phyloP scores from a whole-genome alignment of 2,113 vertebrate genomes.

The Fregata magnificens region DNA sequence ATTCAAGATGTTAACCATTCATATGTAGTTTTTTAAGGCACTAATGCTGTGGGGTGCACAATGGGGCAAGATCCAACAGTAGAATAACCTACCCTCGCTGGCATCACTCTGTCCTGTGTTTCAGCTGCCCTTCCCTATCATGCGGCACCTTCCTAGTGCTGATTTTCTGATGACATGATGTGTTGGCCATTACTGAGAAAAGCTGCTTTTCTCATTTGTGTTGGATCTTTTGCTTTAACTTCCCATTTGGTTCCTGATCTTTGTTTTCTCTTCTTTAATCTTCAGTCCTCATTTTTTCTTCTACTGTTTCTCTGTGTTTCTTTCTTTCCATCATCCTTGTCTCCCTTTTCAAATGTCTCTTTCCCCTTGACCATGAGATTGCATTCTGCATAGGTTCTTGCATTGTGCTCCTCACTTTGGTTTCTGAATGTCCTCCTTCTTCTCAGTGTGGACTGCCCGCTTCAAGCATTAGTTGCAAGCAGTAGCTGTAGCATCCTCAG shows the following conservation, averaged over 20 bases:
- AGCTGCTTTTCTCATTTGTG: not conserved
- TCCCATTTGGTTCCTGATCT: not conserved
- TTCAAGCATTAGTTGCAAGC: not conserved
- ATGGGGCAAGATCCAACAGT: not conserved
- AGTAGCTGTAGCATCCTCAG: not conserved
- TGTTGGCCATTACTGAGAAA: not conserved
- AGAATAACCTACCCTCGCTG: not conserved
- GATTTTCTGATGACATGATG: not conserved
- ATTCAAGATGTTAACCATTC: not conserved
- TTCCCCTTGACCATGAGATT: not conserved
- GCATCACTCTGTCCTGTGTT: not conserved
- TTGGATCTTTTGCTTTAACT: not conserved
- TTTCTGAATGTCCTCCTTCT: not conserved
- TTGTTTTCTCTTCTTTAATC: not conserved
- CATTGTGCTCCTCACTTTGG: not conserved
- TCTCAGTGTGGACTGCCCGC: not conserved
- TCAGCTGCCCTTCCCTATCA: not conserved
- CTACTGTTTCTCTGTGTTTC: not conserved
- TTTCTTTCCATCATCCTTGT: not conserved
- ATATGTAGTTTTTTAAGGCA: not conserved
- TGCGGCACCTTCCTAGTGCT: not conserved
- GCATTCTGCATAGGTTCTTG: not conserved
- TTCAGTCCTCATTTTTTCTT: not conserved
- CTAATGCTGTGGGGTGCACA: not conserved
- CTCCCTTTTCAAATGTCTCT: not conserved